These are phyloP conservation scores for Euproctis similis DNA, from an alignment of 2,888 invertebrate genomes.

Conservation along the genomic window DNA sequence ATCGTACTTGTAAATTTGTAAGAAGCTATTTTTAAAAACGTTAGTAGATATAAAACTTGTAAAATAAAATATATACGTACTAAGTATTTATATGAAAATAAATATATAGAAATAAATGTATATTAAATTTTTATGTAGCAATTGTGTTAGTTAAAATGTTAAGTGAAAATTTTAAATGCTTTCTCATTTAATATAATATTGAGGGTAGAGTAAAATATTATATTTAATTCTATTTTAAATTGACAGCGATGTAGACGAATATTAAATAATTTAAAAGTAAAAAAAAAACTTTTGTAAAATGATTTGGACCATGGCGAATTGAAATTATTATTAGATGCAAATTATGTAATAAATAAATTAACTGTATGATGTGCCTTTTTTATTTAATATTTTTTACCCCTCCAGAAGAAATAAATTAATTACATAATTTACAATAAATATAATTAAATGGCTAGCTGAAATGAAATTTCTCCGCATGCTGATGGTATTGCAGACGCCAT, in stretches of 20 bases:
- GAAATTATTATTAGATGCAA: slow-evolving; percentile 27
- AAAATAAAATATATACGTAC: slow-evolving; percentile 21
- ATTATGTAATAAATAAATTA: slow-evolving; percentile 28
- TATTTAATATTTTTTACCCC: background rate
- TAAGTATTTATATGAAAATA: slow-evolving; percentile 25
- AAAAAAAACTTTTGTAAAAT: slow-evolving; percentile 16
- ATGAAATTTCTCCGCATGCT: too few species aligned
- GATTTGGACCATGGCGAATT: slow-evolving; percentile 39
- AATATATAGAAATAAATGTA: too few species aligned
- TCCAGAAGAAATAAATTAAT: too few species aligned
- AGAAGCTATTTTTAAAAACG: slow-evolving; percentile 17
- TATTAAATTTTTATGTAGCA: too few species aligned
- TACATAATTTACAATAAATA: too few species aligned
- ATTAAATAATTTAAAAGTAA: slow-evolving; percentile 13
- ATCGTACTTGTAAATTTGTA: slow-evolving; percentile 24
- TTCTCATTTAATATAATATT: background rate
- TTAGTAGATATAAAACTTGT: slow-evolving; percentile 29
- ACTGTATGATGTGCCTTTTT: slow-evolving; percentile 19
- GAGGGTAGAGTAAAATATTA: slow-evolving; percentile 7
- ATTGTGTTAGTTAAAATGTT: too few species aligned
- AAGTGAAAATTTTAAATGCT: too few species aligned
- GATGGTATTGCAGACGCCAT: too few species aligned
- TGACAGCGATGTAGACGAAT: slow-evolving; percentile 8
- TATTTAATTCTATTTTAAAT: slow-evolving; percentile 6
- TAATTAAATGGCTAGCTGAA: too few species aligned